Evolutionary conservation across 1,140 invertebrate genomes (phyloP).

Genomic region (Zaprionus kolodkinae): DNA sequence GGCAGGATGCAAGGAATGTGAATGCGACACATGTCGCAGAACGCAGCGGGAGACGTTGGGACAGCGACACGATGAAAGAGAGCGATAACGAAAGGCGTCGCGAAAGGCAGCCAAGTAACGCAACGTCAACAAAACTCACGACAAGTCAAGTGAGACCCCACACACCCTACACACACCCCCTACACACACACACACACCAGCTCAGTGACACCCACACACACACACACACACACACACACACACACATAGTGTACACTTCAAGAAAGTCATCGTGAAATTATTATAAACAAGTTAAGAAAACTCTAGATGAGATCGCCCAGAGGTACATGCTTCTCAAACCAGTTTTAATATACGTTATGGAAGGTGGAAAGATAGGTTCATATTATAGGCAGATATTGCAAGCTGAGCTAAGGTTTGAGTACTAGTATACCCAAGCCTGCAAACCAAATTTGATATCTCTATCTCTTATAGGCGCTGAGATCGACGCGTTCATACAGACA

Average conservation of each 20-base stretch:
- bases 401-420: too few species aligned
- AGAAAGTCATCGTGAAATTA: slow-evolving; percentile 49
- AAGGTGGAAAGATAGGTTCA: too few species aligned
- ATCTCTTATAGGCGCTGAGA: too few species aligned
- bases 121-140: slow-evolving; percentile 63
- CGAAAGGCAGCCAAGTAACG: not conserved
- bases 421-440: too few species aligned
- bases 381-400: too few species aligned
- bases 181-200: too few species aligned
- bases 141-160: slow-evolving; percentile 62
- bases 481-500: too few species aligned
- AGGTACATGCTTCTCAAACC: too few species aligned
- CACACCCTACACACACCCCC: slow-evolving; percentile 1
- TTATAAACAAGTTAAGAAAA: slow-evolving; percentile 13
- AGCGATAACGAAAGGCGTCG: slow-evolving; percentile 26
- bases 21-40: slow-evolving; percentile 81
- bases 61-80: slow-evolving; percentile 15
- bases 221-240: slow-evolving; percentile 13
- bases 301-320: too few species aligned
- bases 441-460: too few species aligned
- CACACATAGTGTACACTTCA: not conserved
- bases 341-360: too few species aligned
- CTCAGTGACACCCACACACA: slow-evolving; percentile 9
- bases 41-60: slow-evolving; percentile 57
- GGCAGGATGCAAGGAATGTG: slow-evolving; percentile 79